A percentile compares a stretch with the other conserved stretches of the same genome.
These are phyloP conservation scores for Pseudochirops corinnae DNA, from an alignment of 2,797 vertebrate genomes.

Conservation along the genomic window DNA sequence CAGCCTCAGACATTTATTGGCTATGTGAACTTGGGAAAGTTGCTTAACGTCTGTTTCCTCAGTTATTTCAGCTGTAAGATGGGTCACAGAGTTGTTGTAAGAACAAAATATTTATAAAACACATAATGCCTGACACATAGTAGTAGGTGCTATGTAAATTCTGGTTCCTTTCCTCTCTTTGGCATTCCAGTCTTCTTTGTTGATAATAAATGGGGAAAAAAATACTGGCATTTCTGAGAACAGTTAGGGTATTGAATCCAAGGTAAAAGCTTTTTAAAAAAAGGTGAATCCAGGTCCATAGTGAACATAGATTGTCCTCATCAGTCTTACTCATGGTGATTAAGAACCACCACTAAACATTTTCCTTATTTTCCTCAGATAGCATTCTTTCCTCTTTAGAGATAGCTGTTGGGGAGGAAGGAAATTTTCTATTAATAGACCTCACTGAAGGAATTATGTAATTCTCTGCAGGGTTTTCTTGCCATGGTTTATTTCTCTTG, in stretches of 20 bases:
- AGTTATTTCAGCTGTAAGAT: not conserved
- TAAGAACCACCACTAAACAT: slow-evolving; percentile 29
- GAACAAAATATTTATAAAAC: not conserved
- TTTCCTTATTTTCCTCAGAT: slow-evolving; percentile 20
- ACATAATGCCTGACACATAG: not conserved
- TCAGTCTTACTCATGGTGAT: slow-evolving; percentile 19
- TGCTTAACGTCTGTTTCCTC: not conserved
- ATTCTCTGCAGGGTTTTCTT: not conserved
- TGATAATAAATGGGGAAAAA: not conserved
- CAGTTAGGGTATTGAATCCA: slow-evolving; percentile 14
- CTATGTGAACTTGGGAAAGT: not conserved
- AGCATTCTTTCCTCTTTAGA: not conserved
- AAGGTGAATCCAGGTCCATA: slow-evolving; percentile 13
- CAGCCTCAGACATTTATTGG: not conserved
- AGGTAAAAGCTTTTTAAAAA: slow-evolving; percentile 38
- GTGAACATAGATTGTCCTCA: slow-evolving; percentile 17
- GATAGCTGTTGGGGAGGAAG: not conserved
- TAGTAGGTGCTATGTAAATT: not conserved
- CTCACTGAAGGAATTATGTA: not conserved
- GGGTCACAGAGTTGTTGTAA: not conserved
- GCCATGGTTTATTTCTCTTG: not conserved
- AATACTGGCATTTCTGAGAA: not conserved
- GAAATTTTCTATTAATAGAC: slow-evolving; percentile 16
- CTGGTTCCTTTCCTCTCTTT: not conserved
- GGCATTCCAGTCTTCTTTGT: not conserved